Evolutionary conservation across 2,888 invertebrate genomes (phyloP).

Genomic region (Sesia apiformis): DNA sequence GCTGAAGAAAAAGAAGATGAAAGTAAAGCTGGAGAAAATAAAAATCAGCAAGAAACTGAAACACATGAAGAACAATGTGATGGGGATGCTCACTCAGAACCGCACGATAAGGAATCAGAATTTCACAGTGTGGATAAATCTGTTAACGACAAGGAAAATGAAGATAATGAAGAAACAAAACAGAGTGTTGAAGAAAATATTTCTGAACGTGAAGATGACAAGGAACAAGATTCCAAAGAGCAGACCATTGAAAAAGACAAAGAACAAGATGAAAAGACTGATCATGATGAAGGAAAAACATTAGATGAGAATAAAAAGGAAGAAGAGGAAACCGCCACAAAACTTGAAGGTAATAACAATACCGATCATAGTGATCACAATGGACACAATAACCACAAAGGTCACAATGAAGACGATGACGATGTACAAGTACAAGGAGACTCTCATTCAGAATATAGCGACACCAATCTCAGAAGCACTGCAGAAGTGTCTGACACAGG

Average conservation of each 20-base stretch:
- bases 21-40: slow-evolving; percentile 11
- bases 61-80: neutral
- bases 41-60: slow-evolving; percentile 5
- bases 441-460: slow-evolving; percentile 53
- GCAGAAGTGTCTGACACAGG: slow-evolving; percentile 48
- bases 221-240: slow-evolving; percentile 4
- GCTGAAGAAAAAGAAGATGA: slow-evolving; percentile 12
- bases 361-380: slow-evolving; percentile 14
- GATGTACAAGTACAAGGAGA: slow-evolving; percentile 70
- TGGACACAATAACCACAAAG: slow-evolving; percentile 21
- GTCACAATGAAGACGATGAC: slow-evolving; percentile 58
- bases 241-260: slow-evolving; percentile 6
- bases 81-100: neutral
- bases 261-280: slow-evolving; percentile 11
- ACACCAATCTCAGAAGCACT: slow-evolving; percentile 48
- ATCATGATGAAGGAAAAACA: slow-evolving; percentile 17
- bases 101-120: neutral
- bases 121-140: slow-evolving; percentile 13
- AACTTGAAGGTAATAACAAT: slow-evolving; percentile 14
- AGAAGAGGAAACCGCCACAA: slow-evolving; percentile 11
- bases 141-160: slow-evolving; percentile 9
- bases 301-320: slow-evolving; percentile 14
- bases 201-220: slow-evolving; percentile 6
- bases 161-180: slow-evolving; percentile 14
- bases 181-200: slow-evolving; percentile 4